Evolutionary conservation across 2,113 vertebrate species (phyloP), one percentile per base, ranked within the genome.

Genomic region (Typhlomys cinereus): DNA sequence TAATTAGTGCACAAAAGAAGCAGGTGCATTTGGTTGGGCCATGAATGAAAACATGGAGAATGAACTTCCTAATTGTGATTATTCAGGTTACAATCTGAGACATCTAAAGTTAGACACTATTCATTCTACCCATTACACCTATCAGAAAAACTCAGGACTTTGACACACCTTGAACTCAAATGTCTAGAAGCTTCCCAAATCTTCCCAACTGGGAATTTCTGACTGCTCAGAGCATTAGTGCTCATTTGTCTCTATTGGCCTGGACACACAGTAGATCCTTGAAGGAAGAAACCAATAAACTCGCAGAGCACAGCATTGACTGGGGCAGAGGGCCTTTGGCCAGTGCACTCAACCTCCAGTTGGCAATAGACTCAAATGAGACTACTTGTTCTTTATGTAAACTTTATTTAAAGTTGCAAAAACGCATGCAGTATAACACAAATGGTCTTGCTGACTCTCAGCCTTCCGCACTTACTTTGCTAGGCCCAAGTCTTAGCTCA

Each of bases 1-100:
- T 96, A 90, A 75, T 59, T 11, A 76, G 13, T 61, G 54, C 44
- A 71, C 6, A 84, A 62, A 84, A 88, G 66, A 54, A 76, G 14
- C 1, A 44, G 41, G 50, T 70, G 64, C 75, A 70, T 85, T 7
- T 61, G 41, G 90, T 46, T 29, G 2, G 44, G 34, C 15, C 74
- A 39, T 64, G 44, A 83, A 23, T 57, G 70, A 84, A 83, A 86
- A 21, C 39, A 71, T 34, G 14, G 67, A 79, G n/a, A 48, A 66
- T n/a, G 10, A 48, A 34, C 20, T 34, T 59, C 62, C 70, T n/a
- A 61, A 46, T 85, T 61, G 34, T 31, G n/a, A 79, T 1, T 27
- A 34, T 13, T 88, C 67, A 71, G 39, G 61, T 57, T 44, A 78
- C 34, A 52, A 34, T 54, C 39, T 50, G 88, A 66, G 31, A 61